These are phyloP conservation scores for Oncorhynchus keta DNA, from an alignment of 2,113 vertebrate species.

Conservation along the genomic window DNA sequence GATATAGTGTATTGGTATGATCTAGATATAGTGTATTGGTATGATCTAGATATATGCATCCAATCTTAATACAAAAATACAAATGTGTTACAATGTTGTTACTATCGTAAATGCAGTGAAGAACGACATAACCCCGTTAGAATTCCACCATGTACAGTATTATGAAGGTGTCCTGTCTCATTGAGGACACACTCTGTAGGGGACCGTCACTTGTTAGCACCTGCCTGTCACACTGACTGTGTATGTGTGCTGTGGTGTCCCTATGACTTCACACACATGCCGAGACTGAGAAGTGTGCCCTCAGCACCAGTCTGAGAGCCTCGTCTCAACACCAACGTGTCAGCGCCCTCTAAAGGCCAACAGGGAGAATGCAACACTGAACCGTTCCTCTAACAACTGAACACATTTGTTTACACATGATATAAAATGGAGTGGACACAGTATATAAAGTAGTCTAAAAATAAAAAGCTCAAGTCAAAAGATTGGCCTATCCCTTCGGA, in stretches of 20 bases:
- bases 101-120: too few species aligned
- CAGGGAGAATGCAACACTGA: not conserved
- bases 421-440: too few species aligned
- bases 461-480: not conserved
- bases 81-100: not conserved
- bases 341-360: conserved; percentile 60
- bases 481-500: not conserved
- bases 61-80: not conserved
- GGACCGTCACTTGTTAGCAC: conserved; percentile 43
- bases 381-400: not conserved
- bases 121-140: not conserved
- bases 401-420: too few species aligned
- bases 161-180: not conserved
- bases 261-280: conserved; percentile 54
- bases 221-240: conserved; percentile 6
- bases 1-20: too few species aligned
- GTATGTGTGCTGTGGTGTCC: not conserved
- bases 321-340: conserved; percentile 23
- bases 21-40: not conserved
- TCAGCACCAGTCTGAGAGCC: conserved; percentile 21
- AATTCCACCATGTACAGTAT: not conserved
- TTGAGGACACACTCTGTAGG: conserved; percentile 35
- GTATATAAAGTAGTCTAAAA: too few species aligned
- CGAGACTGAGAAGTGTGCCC: conserved; percentile 45
- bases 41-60: not conserved